Evolutionary conservation across 2,113 vertebrate genomes (phyloP).

Genomic region (Triplophysa tibetana): DNA sequence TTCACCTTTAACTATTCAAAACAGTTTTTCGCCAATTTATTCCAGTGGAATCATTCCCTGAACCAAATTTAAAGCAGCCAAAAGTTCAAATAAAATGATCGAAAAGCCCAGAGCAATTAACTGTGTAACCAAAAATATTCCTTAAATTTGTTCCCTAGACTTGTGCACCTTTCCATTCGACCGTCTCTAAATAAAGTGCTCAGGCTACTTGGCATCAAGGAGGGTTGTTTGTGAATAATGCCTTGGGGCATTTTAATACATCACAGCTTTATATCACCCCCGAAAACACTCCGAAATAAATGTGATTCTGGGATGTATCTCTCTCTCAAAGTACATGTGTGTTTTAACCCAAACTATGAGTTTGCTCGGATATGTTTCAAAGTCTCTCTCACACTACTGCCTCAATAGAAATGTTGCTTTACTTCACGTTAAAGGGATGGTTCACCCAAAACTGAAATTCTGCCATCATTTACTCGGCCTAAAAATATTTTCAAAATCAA

Average conservation of each 20-base stretch:
- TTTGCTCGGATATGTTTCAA: not conserved
- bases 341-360: not conserved
- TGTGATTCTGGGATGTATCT: not conserved
- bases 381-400: not conserved
- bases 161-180: not conserved
- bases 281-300: not conserved
- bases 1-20: slow-evolving; percentile 1
- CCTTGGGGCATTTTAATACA: not conserved
- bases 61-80: slow-evolving; percentile 2
- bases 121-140: not conserved
- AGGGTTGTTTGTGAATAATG: not conserved
- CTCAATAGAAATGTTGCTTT: slow-evolving; percentile 10
- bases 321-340: slow-evolving; percentile 17
- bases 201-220: not conserved
- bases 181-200: not conserved
- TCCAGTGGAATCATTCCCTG: not conserved
- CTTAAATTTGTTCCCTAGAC: not conserved
- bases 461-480: not conserved
- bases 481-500: no score
- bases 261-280: not conserved
- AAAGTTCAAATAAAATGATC: not conserved
- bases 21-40: not conserved
- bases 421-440: not conserved
- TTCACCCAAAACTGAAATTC: no score
- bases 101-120: not conserved